Base-by-base conservation (phyloP, 2,797 vertebrate genomes). In the Coreius guichenoti region DNA sequence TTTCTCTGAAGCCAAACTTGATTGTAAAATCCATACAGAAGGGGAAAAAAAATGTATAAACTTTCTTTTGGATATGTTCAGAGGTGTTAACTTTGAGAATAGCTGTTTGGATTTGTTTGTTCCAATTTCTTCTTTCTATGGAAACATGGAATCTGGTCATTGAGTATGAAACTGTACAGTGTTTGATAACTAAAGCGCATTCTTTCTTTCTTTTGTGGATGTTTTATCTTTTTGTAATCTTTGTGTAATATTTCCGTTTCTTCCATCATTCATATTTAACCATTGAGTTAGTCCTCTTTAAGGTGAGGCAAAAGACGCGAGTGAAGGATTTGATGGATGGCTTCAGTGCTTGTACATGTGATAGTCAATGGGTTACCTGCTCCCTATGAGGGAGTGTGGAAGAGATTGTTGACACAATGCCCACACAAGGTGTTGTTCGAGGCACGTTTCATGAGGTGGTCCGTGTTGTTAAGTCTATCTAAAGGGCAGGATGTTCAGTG, bases 161-260 rank as follows among this genome's bases (percentile, higher is more conserved):
- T 92, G 91, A 94, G 93, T 95, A 93, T 93, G 93, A 93, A 91
- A 90, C 91, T 95, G 94, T 95, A 95, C 93, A 94, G 94, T 95
- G 94, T 95, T 94, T 95, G 94, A 92, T 92, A 88, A 90, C 87
- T 88, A 93, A 94, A 93, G 91, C 89, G 88, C 89, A 92, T 86
- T 79, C 86, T 65, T 65, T 17, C 14, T 63, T 65, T 65, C 3
- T 80, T 92, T 90, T 91, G 91, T 95, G 93, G 91, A 91, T 91
- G 90, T 94, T 92, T 86, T 80, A 90, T 93, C 94, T 89, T 93
- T 93, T 92, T 86, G 89, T 91, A 90, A 82, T 81, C 79, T 90
- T 91, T 83, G 73, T 83, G 74, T 90, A 86, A 82, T 85, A 87
- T 90, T 91, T 92, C 87, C 72, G 86, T 93, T 92, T 84, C 86